Percentiles rank a stretch among this genome's conserved stretches.
phyloP scores from a whole-genome alignment of 2,888 invertebrate species.

The Drosophila kanekoi region DNA sequence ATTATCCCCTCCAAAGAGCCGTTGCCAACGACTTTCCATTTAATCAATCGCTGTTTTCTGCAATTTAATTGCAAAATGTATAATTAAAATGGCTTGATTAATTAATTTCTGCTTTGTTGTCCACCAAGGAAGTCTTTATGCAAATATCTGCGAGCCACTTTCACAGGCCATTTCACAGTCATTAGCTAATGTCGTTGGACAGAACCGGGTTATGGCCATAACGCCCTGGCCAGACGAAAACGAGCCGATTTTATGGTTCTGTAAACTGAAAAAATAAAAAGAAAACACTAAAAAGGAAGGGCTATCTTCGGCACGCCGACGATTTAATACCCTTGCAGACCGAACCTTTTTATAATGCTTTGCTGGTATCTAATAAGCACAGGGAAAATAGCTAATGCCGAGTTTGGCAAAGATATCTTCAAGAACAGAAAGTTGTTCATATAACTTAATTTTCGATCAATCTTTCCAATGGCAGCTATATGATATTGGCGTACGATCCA shows the following conservation, averaged over 20 bases:
- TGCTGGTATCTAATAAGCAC: no score
- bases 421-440: no score
- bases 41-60: conserved; percentile 5
- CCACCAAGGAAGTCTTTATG: conserved; percentile 33
- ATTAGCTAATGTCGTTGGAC: conserved; percentile 33
- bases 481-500: no score
- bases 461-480: no score
- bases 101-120: conserved; percentile 21
- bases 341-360: no score
- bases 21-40: conserved; percentile 7
- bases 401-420: no score
- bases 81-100: conserved; percentile 12
- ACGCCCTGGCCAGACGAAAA: conserved; percentile 8
- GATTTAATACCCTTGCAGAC: no score
- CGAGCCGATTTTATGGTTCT: conserved; percentile 21
- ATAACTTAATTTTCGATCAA: no score
- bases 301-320: no score
- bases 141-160: conserved; percentile 23
- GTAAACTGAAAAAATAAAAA: conserved; percentile 16
- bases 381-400: no score
- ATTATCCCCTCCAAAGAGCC: background rate
- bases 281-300: background rate
- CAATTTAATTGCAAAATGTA: conserved; percentile 6
- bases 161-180: conserved; percentile 23
- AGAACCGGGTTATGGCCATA: conserved; percentile 22